phyloP scores from a whole-genome alignment of 2,888 invertebrate genomes.

The Chouioia cunea region DNA sequence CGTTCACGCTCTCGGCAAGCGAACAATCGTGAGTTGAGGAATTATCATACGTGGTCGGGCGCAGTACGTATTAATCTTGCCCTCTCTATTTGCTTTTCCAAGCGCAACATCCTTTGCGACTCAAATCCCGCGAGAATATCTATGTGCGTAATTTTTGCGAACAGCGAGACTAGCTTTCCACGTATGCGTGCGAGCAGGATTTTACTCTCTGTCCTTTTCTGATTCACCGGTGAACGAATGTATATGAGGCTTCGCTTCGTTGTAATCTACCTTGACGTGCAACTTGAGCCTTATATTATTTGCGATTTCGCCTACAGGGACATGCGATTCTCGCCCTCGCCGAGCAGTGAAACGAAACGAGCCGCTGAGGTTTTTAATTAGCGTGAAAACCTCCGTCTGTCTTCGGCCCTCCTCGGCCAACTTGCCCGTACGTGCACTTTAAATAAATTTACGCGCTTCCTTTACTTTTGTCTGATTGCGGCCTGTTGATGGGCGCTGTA shows the following conservation, averaged over 20 bases:
- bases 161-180: slow-evolving; percentile 14
- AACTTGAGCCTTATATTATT: slow-evolving; percentile 37
- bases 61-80: slow-evolving; percentile 41
- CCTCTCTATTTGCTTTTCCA: slow-evolving; percentile 39
- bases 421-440: slow-evolving; percentile 8
- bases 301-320: slow-evolving; percentile 37
- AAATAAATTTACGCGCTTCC: slow-evolving; percentile 25
- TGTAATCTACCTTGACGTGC: slow-evolving; percentile 41
- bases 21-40: slow-evolving; percentile 32
- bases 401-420: background rate
- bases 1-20: slow-evolving; percentile 4
- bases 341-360: too few species aligned
- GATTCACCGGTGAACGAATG: slow-evolving; percentile 25
- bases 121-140: too few species aligned
- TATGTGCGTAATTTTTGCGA: too few species aligned
- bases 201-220: background rate
- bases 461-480: slow-evolving; percentile 8
- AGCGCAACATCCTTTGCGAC: too few species aligned
- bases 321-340: background rate
- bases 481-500: background rate
- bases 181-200: background rate
- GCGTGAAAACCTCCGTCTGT: slow-evolving; percentile 11
- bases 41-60: slow-evolving; percentile 39
- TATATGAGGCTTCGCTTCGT: slow-evolving; percentile 35
- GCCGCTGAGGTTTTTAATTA: slow-evolving; percentile 34